A percentile compares a stretch with the other conserved stretches of the same genome.
These are phyloP conservation scores for Brachypteracias leptosomus DNA, from an alignment of 2,113 vertebrate species.

Conservation along the genomic window DNA sequence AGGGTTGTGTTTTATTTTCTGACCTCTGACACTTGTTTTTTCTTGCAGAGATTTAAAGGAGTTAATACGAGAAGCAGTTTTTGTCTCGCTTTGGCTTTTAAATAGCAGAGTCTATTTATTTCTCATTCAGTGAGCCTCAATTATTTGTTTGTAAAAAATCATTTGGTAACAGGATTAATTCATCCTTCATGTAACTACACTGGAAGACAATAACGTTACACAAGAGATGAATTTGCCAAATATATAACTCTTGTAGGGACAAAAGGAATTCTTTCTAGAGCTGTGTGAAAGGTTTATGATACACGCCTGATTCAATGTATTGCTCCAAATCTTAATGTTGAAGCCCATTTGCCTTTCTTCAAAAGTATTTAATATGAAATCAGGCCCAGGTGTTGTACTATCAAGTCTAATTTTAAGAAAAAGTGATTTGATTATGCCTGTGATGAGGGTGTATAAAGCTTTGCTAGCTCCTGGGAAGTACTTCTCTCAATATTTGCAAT, in stretches of 20 bases:
- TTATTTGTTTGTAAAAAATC: slow-evolving; percentile 59
- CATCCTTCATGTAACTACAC: slow-evolving; percentile 46
- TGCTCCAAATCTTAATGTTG: slow-evolving; percentile 8
- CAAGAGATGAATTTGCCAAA: slow-evolving; percentile 57
- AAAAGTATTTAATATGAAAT: background rate
- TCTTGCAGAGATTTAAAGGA: slow-evolving; percentile 37
- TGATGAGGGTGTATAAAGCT: background rate
- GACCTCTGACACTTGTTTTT: slow-evolving; percentile 23
- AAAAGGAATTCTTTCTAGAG: slow-evolving; percentile 54
- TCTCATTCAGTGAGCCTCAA: slow-evolving; percentile 32
- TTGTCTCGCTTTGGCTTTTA: slow-evolving; percentile 53
- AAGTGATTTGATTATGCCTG: background rate
- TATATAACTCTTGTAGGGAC: slow-evolving; percentile 61
- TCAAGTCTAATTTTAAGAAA: background rate
- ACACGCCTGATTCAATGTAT: slow-evolving; percentile 1
- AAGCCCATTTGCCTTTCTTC: background rate
- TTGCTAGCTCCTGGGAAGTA: background rate
- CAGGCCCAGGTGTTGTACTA: background rate
- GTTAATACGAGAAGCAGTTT: slow-evolving; percentile 58
- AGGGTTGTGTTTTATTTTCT: slow-evolving; percentile 46
- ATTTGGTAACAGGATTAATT: slow-evolving; percentile 58
- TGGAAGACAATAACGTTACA: slow-evolving; percentile 59
- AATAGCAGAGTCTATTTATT: slow-evolving; percentile 50
- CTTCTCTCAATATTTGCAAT: background rate
- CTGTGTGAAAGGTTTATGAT: slow-evolving; percentile 35